Conservation (phyloP, 2,113 vertebrate genomes). For the Pedetes capensis region DNA sequence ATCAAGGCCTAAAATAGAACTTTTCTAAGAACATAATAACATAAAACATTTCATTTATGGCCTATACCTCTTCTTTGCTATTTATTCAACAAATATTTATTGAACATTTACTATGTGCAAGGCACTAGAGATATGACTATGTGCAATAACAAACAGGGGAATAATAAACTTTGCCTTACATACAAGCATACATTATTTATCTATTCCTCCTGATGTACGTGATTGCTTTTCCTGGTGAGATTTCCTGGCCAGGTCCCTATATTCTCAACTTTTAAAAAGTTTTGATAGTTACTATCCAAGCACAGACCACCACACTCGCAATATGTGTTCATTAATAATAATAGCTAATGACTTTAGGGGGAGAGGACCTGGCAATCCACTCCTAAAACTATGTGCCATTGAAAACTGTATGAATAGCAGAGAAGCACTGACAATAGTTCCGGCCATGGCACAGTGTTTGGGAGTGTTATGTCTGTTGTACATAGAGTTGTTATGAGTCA, state of each 20-base stretch:
- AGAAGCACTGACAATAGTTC: no score
- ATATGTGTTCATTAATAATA: background rate
- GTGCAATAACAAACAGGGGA: background rate
- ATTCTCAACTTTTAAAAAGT: no score
- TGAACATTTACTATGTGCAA: background rate
- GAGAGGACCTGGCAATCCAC: no score
- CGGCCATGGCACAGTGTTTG: no score
- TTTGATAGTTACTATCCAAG: background rate
- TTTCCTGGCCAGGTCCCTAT: background rate
- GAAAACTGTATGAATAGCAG: no score
- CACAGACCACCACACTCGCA: background rate
- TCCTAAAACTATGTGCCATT: no score
- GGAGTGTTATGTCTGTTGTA: no score
- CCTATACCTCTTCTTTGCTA: background rate
- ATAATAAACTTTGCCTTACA: background rate
- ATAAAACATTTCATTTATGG: constrained; percentile 2
- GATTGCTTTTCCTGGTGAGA: constrained; percentile 16
- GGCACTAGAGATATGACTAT: background rate
- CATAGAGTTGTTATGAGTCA: no score
- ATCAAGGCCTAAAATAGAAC: background rate
- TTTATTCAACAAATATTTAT: constrained; percentile 13
- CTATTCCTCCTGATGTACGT: background rate
- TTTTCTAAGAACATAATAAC: constrained; percentile 3
- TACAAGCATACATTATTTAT: background rate
- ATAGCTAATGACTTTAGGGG: background rate